A percentile compares a stretch with the other conserved stretches of the same genome.
phyloP scores from a whole-genome alignment of 1,140 invertebrate genomes.

The Oscheius sp. region DNA sequence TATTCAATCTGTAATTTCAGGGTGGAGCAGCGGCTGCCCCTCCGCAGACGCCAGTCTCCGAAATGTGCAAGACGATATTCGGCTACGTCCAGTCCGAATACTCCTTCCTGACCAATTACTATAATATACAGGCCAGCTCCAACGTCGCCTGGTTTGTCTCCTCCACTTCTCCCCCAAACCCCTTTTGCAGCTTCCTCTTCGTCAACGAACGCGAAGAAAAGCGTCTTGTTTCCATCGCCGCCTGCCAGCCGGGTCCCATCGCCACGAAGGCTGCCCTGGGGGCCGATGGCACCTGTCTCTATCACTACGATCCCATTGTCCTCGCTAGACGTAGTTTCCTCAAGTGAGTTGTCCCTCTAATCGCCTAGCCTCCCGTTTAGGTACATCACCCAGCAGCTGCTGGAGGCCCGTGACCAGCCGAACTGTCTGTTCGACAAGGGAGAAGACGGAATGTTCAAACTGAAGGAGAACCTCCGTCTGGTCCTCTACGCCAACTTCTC shows the following conservation, averaged over 20 bases:
- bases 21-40: too few species aligned
- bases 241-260: neutral
- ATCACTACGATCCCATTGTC: slow-evolving; percentile 18
- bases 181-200: slow-evolving; percentile 12
- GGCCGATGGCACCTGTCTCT: neutral
- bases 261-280: neutral
- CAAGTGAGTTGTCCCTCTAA: neutral
- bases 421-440: slow-evolving; percentile 6
- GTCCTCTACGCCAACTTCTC: slow-evolving; percentile 10
- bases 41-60: too few species aligned
- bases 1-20: too few species aligned
- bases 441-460: neutral
- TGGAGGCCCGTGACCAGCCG: neutral
- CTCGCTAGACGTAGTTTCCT: slow-evolving; percentile 16
- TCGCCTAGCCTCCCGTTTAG: neutral
- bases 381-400: neutral
- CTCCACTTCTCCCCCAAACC: neutral
- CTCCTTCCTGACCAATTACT: neutral
- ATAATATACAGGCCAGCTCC: neutral
- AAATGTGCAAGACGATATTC: too few species aligned
- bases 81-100: too few species aligned
- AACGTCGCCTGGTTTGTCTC: neutral
- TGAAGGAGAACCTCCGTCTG: neutral
- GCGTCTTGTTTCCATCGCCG: slow-evolving; percentile 1
- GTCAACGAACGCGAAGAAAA: neutral